Conservation (phyloP, 2,888 invertebrate species). For the Tetranychus truncatus region DNA sequence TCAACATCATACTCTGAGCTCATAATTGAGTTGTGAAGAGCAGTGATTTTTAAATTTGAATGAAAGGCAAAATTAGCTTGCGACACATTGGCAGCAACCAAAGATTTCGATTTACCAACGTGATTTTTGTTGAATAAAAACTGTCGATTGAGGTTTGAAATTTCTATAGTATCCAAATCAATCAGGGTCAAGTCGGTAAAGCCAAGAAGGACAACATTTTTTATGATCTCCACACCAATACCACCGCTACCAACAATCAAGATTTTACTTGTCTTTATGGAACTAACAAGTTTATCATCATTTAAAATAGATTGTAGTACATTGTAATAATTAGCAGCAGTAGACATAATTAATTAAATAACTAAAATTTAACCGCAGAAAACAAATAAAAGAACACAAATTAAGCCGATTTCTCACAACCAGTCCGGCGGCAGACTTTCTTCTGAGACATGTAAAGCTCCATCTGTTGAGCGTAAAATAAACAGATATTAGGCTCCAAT, state of each 20-base stretch:
- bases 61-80: conserved; percentile 14
- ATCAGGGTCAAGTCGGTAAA: conserved; percentile 90
- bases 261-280: background rate
- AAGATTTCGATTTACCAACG: conserved; percentile 88
- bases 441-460: background rate
- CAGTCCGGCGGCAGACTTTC: background rate
- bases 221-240: conserved; percentile 94
- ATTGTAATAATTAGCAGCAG: background rate
- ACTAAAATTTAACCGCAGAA: background rate
- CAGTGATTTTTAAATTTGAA: conserved; percentile 11
- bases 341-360: background rate
- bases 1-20: conserved; percentile 71
- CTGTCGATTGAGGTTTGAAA: conserved; percentile 94
- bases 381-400: background rate
- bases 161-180: conserved; percentile 97
- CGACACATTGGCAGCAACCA: conserved; percentile 29
- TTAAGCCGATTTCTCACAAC: background rate
- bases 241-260: conserved; percentile 86
- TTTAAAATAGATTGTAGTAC: background rate
- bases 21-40: conserved; percentile 32
- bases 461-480: background rate
- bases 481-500: background rate
- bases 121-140: conserved; percentile 96
- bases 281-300: background rate
- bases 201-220: conserved; percentile 85